These are phyloP conservation scores for Piezodorus guildinii DNA, from an alignment of 1,140 invertebrate genomes.

Conservation along the genomic window DNA sequence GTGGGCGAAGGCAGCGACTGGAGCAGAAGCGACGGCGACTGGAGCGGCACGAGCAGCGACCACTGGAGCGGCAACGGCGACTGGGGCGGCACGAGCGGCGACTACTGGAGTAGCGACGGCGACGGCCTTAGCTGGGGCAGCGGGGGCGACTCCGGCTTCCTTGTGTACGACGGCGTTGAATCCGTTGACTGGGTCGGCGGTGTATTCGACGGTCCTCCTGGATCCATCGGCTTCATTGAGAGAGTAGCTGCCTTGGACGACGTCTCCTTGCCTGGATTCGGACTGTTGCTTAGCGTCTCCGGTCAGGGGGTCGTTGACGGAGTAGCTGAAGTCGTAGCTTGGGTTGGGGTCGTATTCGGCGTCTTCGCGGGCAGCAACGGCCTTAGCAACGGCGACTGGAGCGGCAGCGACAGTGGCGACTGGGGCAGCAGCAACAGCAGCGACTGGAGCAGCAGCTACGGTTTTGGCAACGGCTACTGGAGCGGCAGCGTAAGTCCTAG, in stretches of 20 bases:
- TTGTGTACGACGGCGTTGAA: not conserved
- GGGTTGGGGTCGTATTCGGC: constrained; percentile 23
- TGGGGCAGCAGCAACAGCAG: constrained; percentile 4
- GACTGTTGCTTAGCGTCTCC: constrained; percentile 32
- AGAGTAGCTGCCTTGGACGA: constrained; percentile 13
- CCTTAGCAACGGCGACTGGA: constrained; percentile 30
- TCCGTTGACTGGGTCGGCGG: not conserved
- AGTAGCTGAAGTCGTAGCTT: constrained; percentile 32
- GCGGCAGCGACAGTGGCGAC: not conserved
- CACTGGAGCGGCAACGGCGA: not conserved
- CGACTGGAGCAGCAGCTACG: not conserved
- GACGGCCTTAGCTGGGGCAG: not conserved
- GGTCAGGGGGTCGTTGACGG: constrained; percentile 31
- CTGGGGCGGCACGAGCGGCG: not conserved
- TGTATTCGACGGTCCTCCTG: not conserved
- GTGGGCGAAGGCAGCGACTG: not conserved
- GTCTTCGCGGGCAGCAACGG: not conserved
- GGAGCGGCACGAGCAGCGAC: not conserved
- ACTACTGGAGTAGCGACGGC: not conserved
- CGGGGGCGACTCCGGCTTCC: not conserved
- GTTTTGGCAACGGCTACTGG: not conserved
- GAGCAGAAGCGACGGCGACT: constrained; percentile 15
- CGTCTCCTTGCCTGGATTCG: constrained; percentile 28
- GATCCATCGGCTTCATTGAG: constrained; percentile 30
- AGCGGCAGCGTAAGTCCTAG: not conserved